Evolutionary conservation across 2,113 vertebrate species (phyloP).

Genomic region (Chinchilla lanigera): DNA sequence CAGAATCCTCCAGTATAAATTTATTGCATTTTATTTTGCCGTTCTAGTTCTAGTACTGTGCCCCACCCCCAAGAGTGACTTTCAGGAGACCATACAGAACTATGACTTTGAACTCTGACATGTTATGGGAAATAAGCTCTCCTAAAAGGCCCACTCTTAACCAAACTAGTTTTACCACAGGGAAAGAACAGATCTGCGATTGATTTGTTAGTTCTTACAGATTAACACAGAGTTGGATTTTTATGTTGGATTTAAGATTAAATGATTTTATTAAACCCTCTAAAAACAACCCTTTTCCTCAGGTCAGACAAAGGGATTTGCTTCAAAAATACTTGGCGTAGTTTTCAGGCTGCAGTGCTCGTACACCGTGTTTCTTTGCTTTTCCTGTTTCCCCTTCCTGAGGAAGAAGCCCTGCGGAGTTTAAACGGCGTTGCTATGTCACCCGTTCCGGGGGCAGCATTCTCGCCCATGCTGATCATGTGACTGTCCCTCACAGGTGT

Average conservation of each 20-base stretch:
- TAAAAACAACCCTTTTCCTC: conserved; percentile 37
- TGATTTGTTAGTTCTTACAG: conserved; percentile 52
- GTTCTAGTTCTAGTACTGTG: neutral
- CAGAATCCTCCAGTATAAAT: neutral
- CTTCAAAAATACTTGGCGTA: neutral
- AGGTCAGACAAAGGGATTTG: conserved; percentile 40
- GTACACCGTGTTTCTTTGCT: neutral
- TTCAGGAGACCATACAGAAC: conserved; percentile 33
- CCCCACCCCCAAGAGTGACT: neutral
- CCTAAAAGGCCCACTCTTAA: neutral
- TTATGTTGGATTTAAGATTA: conserved; percentile 70
- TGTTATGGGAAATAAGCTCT: neutral
- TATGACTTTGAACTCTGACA: conserved; percentile 57
- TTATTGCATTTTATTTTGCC: conserved; percentile 5
- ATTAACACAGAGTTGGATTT: conserved; percentile 63
- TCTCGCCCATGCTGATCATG: neutral
- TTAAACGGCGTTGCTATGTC: neutral
- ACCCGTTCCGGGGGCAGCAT: no score
- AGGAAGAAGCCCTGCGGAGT: neutral
- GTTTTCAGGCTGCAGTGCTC: neutral
- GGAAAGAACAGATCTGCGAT: conserved; percentile 20
- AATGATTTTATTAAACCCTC: conserved; percentile 68
- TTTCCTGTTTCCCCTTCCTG: neutral
- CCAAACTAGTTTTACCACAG: conserved; percentile 58
- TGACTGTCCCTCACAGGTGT: neutral